Conservation (phyloP, 2,888 invertebrate genomes). For the Epinotia nisella region DNA sequence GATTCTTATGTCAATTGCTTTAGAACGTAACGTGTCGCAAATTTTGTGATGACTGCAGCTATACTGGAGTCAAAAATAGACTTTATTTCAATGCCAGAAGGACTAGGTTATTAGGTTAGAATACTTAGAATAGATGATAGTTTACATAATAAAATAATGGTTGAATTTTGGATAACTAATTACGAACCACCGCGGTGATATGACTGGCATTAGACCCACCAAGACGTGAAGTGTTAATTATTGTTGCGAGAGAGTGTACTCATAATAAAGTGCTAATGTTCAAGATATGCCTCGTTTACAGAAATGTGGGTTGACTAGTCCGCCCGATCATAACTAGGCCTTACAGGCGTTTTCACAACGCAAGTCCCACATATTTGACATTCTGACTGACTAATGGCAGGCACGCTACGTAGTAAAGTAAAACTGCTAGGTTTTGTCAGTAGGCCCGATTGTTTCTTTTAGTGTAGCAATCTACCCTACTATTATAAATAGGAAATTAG, state of each 20-base stretch:
- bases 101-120: background rate
- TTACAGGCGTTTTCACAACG: no score
- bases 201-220: slow-evolving; percentile 21
- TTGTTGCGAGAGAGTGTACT: background rate
- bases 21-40: background rate
- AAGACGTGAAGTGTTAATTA: slow-evolving; percentile 3
- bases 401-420: no score
- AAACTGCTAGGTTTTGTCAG: no score
- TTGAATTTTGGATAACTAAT: slow-evolving; percentile 29
- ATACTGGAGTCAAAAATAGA: slow-evolving; percentile 1
- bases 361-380: no score
- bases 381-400: no score
- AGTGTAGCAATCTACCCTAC: background rate
- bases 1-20: background rate
- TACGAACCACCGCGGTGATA: slow-evolving; percentile 29
- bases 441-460: no score
- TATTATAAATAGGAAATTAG: background rate
- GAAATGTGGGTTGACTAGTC: no score
- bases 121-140: no score
- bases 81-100: background rate
- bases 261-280: background rate
- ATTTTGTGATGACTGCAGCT: background rate
- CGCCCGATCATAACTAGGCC: no score
- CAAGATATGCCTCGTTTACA: no score
- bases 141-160: slow-evolving; percentile 26